A percentile compares a stretch with the other conserved stretches of the same genome.
Evolutionary conservation across 2,797 vertebrate species (phyloP).

Genomic region (Octomys mimax): DNA sequence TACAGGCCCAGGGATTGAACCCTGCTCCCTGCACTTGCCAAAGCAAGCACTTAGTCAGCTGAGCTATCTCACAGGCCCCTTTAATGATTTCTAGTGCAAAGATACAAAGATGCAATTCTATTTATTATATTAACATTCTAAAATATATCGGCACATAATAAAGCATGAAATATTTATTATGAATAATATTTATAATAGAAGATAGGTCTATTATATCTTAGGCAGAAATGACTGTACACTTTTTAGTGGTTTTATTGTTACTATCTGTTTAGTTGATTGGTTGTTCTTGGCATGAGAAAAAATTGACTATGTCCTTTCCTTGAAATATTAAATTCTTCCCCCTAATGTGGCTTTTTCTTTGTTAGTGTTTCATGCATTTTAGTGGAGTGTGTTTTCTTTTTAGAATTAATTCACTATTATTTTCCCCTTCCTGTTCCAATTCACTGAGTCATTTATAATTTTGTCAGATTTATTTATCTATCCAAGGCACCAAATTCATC

Average conservation of each 20-base stretch:
- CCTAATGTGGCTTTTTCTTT: slow-evolving; percentile 69
- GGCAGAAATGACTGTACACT: slow-evolving; percentile 30
- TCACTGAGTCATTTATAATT: slow-evolving; percentile 84
- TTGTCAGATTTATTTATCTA: slow-evolving; percentile 89
- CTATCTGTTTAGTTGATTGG: not conserved
- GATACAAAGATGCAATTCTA: not conserved
- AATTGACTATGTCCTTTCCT: slow-evolving; percentile 66
- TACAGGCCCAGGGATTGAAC: too few relatives aligned
- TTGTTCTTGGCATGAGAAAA: slow-evolving; percentile 2
- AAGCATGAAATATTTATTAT: not conserved
- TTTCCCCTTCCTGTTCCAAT: slow-evolving; percentile 80
- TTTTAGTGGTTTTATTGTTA: not conserved
- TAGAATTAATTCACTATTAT: slow-evolving; percentile 75
- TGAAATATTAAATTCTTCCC: slow-evolving; percentile 67
- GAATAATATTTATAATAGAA: not conserved
- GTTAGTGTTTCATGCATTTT: slow-evolving; percentile 75
- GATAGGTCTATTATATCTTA: not conserved
- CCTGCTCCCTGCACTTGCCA: too few relatives aligned
- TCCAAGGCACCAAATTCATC: slow-evolving; percentile 88
- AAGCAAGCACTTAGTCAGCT: too few relatives aligned
- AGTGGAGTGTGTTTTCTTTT: slow-evolving; percentile 63
- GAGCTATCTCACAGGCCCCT: too few relatives aligned
- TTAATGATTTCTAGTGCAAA: slow-evolving; percentile 54
- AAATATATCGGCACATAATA: slow-evolving; percentile 27
- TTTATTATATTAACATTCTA: not conserved